Evolutionary conservation across 2,113 vertebrate genomes (phyloP).

Genomic region (Phrynocephalus versicolor): DNA sequence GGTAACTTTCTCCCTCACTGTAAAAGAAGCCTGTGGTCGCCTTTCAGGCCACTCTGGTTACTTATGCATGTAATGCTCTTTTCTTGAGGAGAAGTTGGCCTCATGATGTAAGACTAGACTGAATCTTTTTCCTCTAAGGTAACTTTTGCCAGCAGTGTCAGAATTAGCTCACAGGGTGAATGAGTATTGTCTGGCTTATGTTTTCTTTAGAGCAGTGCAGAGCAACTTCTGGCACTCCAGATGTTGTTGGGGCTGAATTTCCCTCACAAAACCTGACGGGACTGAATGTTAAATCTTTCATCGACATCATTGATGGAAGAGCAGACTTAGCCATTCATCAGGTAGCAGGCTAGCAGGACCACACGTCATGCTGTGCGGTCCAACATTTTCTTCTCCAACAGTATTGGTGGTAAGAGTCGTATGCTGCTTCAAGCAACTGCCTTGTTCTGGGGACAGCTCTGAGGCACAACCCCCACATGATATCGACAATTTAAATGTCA

Average conservation of each 20-base stretch:
- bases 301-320: background rate
- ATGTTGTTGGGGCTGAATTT: background rate
- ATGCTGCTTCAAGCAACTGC: background rate
- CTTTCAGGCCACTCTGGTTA: background rate
- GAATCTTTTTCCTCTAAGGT: conserved; percentile 2
- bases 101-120: conserved; percentile 23
- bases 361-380: background rate
- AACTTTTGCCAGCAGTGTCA: conserved; percentile 14
- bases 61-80: conserved; percentile 1
- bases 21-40: background rate
- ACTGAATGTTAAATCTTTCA: background rate
- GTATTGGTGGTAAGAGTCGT: too few relatives aligned
- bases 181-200: conserved; percentile 19
- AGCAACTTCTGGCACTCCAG: background rate
- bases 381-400: background rate
- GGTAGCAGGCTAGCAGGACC: background rate
- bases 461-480: background rate
- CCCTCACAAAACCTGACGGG: background rate
- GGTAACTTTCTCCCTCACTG: conserved; percentile 14
- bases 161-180: conserved; percentile 5
- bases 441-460: too few relatives aligned
- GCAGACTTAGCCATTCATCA: background rate
- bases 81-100: conserved; percentile 15
- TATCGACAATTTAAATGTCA: too few relatives aligned
- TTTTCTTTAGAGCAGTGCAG: conserved; percentile 17